Percentiles rank a stretch among this genome's conserved stretches.
Conservation (phyloP, 1,140 invertebrate genomes). For the Batillaria attramentaria region DNA sequence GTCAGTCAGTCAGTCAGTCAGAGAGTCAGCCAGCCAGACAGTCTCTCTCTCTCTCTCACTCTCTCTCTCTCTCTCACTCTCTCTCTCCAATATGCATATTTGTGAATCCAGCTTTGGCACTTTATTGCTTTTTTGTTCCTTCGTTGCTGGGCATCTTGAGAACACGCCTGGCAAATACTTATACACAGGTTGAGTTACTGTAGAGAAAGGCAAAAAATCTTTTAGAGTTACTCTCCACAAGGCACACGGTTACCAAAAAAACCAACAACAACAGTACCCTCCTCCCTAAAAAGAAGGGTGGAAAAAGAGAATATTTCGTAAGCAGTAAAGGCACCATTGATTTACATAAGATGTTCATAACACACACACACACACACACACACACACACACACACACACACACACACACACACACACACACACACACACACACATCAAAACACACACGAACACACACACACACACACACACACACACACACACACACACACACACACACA, state of each 20-base stretch:
- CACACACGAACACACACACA: not conserved
- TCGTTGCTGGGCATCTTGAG: not conserved
- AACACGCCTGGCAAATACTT: not conserved
- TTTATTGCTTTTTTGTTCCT: not conserved
- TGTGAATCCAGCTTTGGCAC: not conserved
- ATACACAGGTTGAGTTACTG: not conserved
- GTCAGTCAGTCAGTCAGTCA: no score
- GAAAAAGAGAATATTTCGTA: not conserved
- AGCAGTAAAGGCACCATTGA: not conserved
- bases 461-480: not conserved
- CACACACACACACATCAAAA: not conserved
- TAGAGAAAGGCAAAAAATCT: not conserved
- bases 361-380: conserved; percentile 2
- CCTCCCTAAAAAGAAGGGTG: not conserved
- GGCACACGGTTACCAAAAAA: not conserved
- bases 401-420: conserved; percentile 2
- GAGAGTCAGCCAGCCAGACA: no score
- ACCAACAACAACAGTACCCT: not conserved
- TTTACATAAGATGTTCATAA: not conserved
- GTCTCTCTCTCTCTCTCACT: not conserved
- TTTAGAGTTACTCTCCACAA: not conserved
- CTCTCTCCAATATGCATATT: not conserved
- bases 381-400: conserved; percentile 2
- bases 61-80: not conserved
- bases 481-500: not conserved